Evolutionary conservation across 2,888 invertebrate genomes (phyloP).

Genomic region (Tholera decimalis): DNA sequence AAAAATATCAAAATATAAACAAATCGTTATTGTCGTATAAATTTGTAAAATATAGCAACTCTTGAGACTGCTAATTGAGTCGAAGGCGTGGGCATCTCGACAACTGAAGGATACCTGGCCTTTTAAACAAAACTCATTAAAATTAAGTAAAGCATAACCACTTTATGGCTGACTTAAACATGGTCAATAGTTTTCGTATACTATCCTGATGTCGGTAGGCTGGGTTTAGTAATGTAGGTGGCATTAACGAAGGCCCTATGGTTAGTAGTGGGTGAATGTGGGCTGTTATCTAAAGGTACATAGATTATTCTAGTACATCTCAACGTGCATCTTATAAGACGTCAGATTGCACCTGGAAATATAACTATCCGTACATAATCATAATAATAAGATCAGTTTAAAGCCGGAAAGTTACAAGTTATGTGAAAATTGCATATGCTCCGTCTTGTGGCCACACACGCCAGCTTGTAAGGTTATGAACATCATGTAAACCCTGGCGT

Average conservation of each 20-base stretch:
- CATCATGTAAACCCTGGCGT: no score
- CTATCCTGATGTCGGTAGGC: constrained; percentile 18
- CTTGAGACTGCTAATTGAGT: constrained; percentile 66
- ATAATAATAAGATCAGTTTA: not conserved
- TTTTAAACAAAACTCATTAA: constrained; percentile 58
- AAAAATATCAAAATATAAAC: constrained; percentile 73
- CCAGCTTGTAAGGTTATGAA: no score
- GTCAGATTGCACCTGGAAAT: not conserved
- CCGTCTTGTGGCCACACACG: no score
- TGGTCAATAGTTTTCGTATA: constrained; percentile 44
- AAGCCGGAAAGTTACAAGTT: not conserved
- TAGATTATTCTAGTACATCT: constrained; percentile 26
- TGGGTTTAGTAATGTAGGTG: constrained; percentile 33
- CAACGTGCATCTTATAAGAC: constrained; percentile 3
- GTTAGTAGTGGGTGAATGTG: constrained; percentile 45
- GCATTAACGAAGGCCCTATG: constrained; percentile 28
- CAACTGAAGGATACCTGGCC: constrained; percentile 71
- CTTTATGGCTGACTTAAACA: constrained; percentile 45
- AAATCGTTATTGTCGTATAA: constrained; percentile 78
- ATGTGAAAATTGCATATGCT: no score
- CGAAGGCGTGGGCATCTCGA: constrained; percentile 70
- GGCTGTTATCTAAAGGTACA: constrained; percentile 25
- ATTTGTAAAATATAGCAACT: constrained; percentile 67
- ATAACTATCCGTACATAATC: not conserved
- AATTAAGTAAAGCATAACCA: constrained; percentile 59